These are phyloP conservation scores for Chouioia cunea DNA, from an alignment of 2,888 invertebrate genomes.

Conservation along the genomic window DNA sequence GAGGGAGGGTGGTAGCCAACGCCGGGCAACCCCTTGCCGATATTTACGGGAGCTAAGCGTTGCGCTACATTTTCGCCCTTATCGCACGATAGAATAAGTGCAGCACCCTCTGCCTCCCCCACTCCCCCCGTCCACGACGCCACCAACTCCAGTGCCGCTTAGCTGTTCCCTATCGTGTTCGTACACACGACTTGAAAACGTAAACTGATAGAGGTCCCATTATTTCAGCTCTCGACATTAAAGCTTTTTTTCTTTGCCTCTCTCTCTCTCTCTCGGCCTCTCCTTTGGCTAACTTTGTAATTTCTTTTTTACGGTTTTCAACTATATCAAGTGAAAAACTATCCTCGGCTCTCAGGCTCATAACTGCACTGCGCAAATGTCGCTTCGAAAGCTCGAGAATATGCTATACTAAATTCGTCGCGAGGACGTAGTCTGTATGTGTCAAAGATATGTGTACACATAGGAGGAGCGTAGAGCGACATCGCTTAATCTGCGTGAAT, in stretches of 20 bases:
- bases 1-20: constrained; percentile 10
- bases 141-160: constrained; percentile 23
- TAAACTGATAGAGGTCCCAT: constrained; percentile 48
- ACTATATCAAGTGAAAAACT: neutral
- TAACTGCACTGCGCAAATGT: too few species aligned
- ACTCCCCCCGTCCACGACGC: constrained; percentile 35
- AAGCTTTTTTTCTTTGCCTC: constrained; percentile 32
- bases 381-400: too few species aligned
- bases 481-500: constrained; percentile 34
- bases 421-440: too few species aligned
- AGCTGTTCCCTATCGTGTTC: constrained; percentile 20
- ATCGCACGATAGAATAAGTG: constrained; percentile 61
- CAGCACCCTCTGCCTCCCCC: constrained; percentile 51
- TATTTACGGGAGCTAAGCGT: constrained; percentile 63
- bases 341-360: too few species aligned
- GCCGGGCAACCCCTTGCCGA: constrained; percentile 54
- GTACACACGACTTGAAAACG: constrained; percentile 46
- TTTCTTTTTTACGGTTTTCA: constrained; percentile 11
- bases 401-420: too few species aligned
- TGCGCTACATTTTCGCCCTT: constrained; percentile 59
- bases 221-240: constrained; percentile 47
- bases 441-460: too few species aligned
- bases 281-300: constrained; percentile 1
- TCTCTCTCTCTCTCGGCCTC: constrained; percentile 26
- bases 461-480: too few species aligned